Evolutionary conservation across 2,113 vertebrate species (phyloP).

Genomic region (Dipodomys spectabilis): DNA sequence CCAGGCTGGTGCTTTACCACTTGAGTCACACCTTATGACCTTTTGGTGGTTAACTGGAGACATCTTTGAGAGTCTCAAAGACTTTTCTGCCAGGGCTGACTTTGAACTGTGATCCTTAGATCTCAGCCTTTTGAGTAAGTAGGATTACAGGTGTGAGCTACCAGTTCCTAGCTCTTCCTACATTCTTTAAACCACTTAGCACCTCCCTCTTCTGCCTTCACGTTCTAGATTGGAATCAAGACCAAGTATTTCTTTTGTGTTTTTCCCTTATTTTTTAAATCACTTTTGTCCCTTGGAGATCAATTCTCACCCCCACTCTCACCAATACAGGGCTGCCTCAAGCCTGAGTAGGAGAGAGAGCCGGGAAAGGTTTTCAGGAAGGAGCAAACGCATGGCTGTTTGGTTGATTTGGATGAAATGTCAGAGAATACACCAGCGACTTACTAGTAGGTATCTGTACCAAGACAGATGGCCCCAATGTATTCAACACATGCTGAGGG

Average conservation of each 20-base stretch:
- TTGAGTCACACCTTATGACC: no score
- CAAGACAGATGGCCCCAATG: no score
- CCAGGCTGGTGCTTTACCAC: no score
- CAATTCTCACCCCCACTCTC: constrained; percentile 66
- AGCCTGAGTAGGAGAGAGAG: constrained; percentile 3
- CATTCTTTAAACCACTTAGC: neutral
- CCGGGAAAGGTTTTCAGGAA: neutral
- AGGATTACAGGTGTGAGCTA: no score
- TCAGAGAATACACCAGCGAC: neutral
- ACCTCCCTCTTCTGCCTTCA: neutral
- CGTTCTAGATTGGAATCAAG: constrained; percentile 54
- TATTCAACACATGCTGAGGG: no score
- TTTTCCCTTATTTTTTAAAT: constrained; percentile 69
- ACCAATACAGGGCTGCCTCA: constrained; percentile 72
- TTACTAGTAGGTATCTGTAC: neutral
- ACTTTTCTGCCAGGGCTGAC: no score
- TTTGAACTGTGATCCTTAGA: no score
- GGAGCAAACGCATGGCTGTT: accelerated
- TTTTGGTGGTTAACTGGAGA: no score
- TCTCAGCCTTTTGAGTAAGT: no score
- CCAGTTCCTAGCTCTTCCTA: neutral
- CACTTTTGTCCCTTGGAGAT: constrained; percentile 67
- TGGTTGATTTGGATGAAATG: neutral
- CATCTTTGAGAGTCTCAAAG: no score
- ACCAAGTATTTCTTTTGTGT: constrained; percentile 74